Conservation (phyloP, 2,888 invertebrate species). For the Phalera bucephala region DNA sequence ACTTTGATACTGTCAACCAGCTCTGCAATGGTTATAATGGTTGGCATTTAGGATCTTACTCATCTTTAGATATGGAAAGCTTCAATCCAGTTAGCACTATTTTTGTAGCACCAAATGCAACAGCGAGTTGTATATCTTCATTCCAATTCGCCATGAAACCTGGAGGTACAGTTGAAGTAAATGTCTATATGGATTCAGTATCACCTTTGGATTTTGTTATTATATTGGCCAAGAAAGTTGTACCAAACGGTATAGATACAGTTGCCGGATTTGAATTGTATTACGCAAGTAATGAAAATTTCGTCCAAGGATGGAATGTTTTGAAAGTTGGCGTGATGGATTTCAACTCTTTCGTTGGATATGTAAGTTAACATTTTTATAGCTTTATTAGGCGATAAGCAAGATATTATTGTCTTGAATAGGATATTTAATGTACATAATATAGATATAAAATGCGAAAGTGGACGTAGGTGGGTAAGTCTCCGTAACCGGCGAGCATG, state of each 20-base stretch:
- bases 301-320: slow-evolving; percentile 39
- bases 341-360: slow-evolving; percentile 33
- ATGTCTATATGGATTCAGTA: slow-evolving; percentile 29
- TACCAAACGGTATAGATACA: slow-evolving; percentile 28
- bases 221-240: slow-evolving; percentile 36
- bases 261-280: slow-evolving; percentile 37
- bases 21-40: slow-evolving; percentile 9
- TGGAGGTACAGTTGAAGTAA: slow-evolving; percentile 33
- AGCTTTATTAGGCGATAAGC: not conserved
- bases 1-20: slow-evolving; percentile 2
- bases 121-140: slow-evolving; percentile 17
- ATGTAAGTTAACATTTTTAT: slow-evolving; percentile 35
- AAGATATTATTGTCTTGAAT: too few relatives aligned
- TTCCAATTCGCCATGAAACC: slow-evolving; percentile 6
- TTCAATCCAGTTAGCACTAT: slow-evolving; percentile 8
- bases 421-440: too few relatives aligned
- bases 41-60: slow-evolving; percentile 18
- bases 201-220: slow-evolving; percentile 36
- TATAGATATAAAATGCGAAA: too few relatives aligned
- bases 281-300: slow-evolving; percentile 27
- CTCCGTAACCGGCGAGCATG: too few relatives aligned
- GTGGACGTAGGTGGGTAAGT: too few relatives aligned
- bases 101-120: slow-evolving; percentile 12
- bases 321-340: slow-evolving; percentile 30
- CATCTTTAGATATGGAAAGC: slow-evolving; percentile 4